These are phyloP conservation scores for Todus mexicanus DNA, from an alignment of 2,797 vertebrate species.

Conservation along the genomic window DNA sequence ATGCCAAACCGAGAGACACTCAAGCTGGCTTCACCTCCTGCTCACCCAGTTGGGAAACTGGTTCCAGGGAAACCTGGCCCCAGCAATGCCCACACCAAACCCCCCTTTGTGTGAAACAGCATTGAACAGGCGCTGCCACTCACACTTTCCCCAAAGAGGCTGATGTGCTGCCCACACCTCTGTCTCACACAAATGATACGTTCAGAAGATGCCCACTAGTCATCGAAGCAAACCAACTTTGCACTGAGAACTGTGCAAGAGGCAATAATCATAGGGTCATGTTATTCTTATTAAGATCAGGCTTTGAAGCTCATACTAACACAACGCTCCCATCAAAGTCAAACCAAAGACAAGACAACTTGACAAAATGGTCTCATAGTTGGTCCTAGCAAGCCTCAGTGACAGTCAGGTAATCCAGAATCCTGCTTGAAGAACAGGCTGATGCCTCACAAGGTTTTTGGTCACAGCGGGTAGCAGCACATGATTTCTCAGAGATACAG, in stretches of 20 bases:
- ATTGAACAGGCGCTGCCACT: neutral
- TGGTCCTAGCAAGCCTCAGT: neutral
- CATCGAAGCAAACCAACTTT: neutral
- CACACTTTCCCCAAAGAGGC: neutral
- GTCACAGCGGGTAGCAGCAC: neutral
- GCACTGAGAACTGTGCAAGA: neutral
- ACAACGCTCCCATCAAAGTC: neutral
- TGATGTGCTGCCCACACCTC: neutral
- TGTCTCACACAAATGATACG: neutral
- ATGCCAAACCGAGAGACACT: accelerated
- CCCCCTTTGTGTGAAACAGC: neutral
- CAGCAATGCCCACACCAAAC: accelerated
- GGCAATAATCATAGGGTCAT: neutral
- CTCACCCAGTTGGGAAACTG: neutral
- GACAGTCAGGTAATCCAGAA: neutral
- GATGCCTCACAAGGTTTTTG: neutral
- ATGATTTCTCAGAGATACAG: neutral
- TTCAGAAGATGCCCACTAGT: neutral
- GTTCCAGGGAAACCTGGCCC: neutral
- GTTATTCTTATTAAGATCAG: neutral
- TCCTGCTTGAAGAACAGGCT: accelerated
- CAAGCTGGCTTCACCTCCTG: neutral
- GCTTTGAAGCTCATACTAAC: neutral
- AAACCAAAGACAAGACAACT: neutral
- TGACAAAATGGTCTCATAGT: neutral